Base-by-base conservation (phyloP, 2,113 vertebrate species). In the Lepidothrix coronata region DNA sequence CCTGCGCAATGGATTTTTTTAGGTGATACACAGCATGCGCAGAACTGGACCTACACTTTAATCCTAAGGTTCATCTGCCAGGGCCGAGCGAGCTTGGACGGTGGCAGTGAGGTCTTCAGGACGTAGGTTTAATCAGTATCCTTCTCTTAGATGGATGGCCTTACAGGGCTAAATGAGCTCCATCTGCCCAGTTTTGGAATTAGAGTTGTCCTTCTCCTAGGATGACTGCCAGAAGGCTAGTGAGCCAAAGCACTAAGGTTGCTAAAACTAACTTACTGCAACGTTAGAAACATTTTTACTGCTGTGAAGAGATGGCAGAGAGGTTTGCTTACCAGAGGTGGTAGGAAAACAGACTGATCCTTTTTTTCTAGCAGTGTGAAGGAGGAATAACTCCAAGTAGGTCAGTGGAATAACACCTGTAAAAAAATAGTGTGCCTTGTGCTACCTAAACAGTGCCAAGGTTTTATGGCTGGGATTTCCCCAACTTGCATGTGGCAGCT, bases 361-460 rank as follows among this genome's bases (percentile, higher is more conserved):
- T 93, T 74, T 20, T 82, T 35, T 57, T 88, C 52, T 33, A 85
- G 65, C 15, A 44, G 28, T 14, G 19, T 5, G 6, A 83, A 74
- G 44, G 39, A 88, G 79, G 44, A 88, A 57, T 78, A 78, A 85
- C 91, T 97, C 88, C 91, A 96, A 95, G 76, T 89, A 93, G 93
- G 91, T 96, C 91, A 91, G 76, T 92, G 70, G 80, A 91, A 71
- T 94, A 96, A 68, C 93, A 96, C 86, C 95, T 93, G 83, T 68
- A 65, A 75, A 87, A 90, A 96, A 92, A 85, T 30, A 62, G 83
- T 30, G 41, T 6, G 8, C 55, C 72, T 80, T 77, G 39, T 55
- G n/a, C 15, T 78, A 65, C 65, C 54, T 91, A 21, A 92, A 75
- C 1, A 6, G 25, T 96, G 95, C 96, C 95, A 96, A 89, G 70